These are phyloP conservation scores for Cuniculus paca DNA, from an alignment of 2,797 vertebrate species.

Conservation along the genomic window DNA sequence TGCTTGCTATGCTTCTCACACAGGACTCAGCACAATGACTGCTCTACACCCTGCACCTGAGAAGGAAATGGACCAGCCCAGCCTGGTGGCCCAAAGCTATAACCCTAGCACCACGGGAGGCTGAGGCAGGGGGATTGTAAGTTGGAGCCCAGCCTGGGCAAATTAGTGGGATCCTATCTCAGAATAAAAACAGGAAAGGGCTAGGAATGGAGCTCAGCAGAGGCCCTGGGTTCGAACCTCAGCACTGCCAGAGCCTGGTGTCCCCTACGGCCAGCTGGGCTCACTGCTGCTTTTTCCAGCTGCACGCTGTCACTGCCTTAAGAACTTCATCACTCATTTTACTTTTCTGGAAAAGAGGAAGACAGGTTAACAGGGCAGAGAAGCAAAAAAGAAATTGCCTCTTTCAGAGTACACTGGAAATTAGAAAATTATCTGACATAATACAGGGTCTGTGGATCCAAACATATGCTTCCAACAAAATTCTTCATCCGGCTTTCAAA, in stretches of 20 bases:
- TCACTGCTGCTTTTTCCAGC: neutral
- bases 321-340: neutral
- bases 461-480: neutral
- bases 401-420: conserved; percentile 29
- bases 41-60: neutral
- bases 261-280: neutral
- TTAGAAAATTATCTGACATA: neutral
- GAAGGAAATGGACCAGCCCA: neutral
- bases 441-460: neutral
- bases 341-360: conserved; percentile 30
- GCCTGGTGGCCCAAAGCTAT: neutral
- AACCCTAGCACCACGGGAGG: neutral
- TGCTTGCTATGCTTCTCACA: neutral
- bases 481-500: conserved; percentile 47
- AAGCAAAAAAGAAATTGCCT: neutral
- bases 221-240: neutral
- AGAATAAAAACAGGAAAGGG: neutral
- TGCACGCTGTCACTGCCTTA: neutral
- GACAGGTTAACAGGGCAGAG: neutral
- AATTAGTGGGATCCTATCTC: neutral
- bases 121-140: neutral
- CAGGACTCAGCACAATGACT: neutral
- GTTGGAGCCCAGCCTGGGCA: neutral
- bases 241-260: neutral
- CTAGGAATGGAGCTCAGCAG: neutral